Evolutionary conservation across 2,113 vertebrate species (phyloP).

Genomic region (Thalassoma bifasciatum): DNA sequence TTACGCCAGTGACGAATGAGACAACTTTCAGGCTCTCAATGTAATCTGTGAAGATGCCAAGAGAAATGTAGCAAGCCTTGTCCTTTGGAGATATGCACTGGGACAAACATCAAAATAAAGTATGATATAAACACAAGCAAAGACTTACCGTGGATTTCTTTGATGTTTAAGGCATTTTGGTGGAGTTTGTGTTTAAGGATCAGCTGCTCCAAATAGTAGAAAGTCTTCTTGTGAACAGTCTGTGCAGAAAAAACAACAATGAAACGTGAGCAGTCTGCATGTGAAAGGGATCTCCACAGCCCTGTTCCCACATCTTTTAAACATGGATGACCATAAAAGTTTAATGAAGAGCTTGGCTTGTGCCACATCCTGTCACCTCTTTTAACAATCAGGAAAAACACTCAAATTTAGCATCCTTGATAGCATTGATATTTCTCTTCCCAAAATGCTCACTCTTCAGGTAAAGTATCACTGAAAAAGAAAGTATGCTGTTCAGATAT

Average conservation of each 20-base stretch:
- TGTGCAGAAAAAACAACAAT: conserved; percentile 57
- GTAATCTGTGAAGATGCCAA: neutral
- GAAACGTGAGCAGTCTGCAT: conserved; percentile 3
- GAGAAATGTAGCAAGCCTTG: neutral
- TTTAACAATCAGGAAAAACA: neutral
- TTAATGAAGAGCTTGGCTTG: neutral
- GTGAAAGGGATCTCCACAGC: neutral
- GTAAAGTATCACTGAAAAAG: neutral
- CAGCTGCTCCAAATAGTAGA: conserved; percentile 97
- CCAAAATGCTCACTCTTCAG: neutral
- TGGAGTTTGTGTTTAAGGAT: conserved; percentile 97
- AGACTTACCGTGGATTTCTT: conserved; percentile 94
- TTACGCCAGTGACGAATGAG: conserved; percentile 30
- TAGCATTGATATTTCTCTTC: neutral
- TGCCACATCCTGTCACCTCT: neutral
- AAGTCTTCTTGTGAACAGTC: conserved; percentile 97
- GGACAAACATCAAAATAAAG: neutral
- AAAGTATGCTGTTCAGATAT: neutral
- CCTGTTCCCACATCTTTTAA: neutral
- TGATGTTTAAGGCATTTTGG: conserved; percentile 94
- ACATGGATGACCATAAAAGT: neutral
- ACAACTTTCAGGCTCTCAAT: conserved; percentile 34
- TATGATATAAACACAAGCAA: neutral
- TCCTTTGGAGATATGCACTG: neutral
- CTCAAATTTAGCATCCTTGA: neutral